Evolutionary conservation across 1,140 invertebrate species (phyloP), one percentile per base, ranked within the genome.

Genomic region (Drosophila guanche): DNA sequence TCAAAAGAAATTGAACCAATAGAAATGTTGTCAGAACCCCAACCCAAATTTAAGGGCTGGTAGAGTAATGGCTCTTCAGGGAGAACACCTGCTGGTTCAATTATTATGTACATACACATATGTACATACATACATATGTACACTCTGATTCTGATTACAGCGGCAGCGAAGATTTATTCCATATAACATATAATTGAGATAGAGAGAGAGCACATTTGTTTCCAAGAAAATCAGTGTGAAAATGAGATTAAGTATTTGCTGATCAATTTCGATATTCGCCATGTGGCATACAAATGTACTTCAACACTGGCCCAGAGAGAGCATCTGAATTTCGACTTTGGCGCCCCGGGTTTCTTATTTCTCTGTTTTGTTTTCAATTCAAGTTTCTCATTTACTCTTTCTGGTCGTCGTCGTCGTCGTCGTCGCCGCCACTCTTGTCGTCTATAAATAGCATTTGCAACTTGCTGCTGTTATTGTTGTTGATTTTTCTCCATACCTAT

Each of bases 401-500:
- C 71, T 62, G 42, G 50, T 54, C 68, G 57, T 6, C 41, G 53
- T 67, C 45, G 50, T 54, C 68, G 57, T 4, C 47, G 42, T 37
- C 25, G 50, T 12, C 29, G 62, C 41, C 45, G 29, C 47, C 50
- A 33, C 33, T 53, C 68, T 29, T 22, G 67, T 55, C 29, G 37
- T 48, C 69, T 72, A 72, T 73, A 72, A 72, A 72, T 72, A 72
- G 57, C 25, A 37, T 69, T 72, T 72, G 68, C 69, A 72, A 62
- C 68, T 72, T 41, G 57, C 45, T 71, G 63, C 33, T 50, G n/a
- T 43, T 41, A 29, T 48, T 66, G 56, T 63, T 68, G 65, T 68
- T 55, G 67, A 72, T 62, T 72, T 72, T 72, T 72, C 68, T 72
- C 69, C 69, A 72, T 72, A 72, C 54, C 70, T 72, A 72, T 72